Percentiles rank a stretch among this genome's conserved stretches.
Evolutionary conservation across 2,797 vertebrate genomes (phyloP).

Genomic region (Spinibarbus caldwelli): DNA sequence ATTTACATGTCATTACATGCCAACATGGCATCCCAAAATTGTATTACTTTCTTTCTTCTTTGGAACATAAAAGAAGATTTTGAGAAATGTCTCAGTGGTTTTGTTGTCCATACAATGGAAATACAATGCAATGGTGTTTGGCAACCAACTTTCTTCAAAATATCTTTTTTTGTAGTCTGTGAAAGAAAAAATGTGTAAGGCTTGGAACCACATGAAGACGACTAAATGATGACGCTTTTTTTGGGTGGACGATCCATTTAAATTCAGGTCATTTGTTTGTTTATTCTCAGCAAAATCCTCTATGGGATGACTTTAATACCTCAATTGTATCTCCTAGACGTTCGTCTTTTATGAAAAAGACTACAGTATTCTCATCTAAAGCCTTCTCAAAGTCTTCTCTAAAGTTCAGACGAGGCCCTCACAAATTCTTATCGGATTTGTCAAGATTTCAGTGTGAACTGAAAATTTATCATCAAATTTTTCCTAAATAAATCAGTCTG

Average conservation of each 20-base stretch:
- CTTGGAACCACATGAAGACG: not conserved
- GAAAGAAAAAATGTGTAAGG: not conserved
- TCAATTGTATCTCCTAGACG: not conserved
- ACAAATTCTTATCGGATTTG: not conserved
- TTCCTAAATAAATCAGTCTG: not conserved
- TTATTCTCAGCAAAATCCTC: not conserved
- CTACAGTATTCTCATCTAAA: not conserved
- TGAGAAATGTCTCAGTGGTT: not conserved
- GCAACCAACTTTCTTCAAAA: not conserved
- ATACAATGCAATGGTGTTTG: not conserved
- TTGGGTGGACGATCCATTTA: not conserved
- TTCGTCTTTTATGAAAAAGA: not conserved
- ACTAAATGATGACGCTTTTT: not conserved
- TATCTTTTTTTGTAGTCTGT: no score
- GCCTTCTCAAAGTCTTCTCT: not conserved
- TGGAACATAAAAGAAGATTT: not conserved
- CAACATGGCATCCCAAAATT: not conserved
- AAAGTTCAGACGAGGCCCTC: not conserved
- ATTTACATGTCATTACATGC: conserved; percentile 20
- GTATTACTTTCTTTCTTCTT: not conserved
- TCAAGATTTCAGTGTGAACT: not conserved
- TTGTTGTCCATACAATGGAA: not conserved
- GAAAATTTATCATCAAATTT: not conserved
- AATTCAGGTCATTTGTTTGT: not conserved
- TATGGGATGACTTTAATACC: not conserved